Base-by-base conservation (phyloP, 2,797 vertebrate genomes). In the Setipinna tenuifilis region DNA sequence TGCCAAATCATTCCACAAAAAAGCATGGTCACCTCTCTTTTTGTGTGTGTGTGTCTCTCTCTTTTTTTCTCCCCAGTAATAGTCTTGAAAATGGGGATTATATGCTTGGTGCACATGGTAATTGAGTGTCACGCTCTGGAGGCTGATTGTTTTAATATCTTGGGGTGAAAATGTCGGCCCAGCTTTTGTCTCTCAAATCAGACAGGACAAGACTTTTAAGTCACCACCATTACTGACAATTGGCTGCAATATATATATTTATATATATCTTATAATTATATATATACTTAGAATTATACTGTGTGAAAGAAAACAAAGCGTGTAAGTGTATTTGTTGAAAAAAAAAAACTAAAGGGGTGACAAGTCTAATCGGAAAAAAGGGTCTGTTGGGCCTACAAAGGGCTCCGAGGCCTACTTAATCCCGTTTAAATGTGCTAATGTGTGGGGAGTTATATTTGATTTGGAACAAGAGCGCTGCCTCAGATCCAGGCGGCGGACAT, bases 61-160 rank as follows among this genome's bases (percentile, higher is more conserved):
- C 6, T 78, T 25, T 71, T 65, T 71, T 41, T 54, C 35, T 44
- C 71, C 71, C 7, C 71, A 44, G 71, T 44, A 44, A 78, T 78
- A 41, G 71, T 19, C 71, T 78, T 19, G 19, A 44, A 44, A 78
- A 78, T 78, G 71, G 44, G 31, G 35, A 78, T 78, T 41, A 78
- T 25, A 78, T 78, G 71, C 71, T 78, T 44, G 17, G 2, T 44
- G 71, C 71, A 44, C 71, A 78, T 23, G 48, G 50, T 35, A 84
- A 57, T 78, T 44, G 68, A 57, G 17, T 84, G 46, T 28, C 23
- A 21, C 44, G 48, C 83, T 83, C 16, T 48, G 65, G 25, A 65
- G 16, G 83, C 44, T 31, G 54, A 31, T 57, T 78, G 41, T 78
- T 78, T 78, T 78, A 78, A 78, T 78, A 78, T 78, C 71, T 78